Percentiles rank a stretch among this genome's conserved stretches.
Evolutionary conservation across 2,113 vertebrate species (phyloP).

Genomic region (Lagopus muta): DNA sequence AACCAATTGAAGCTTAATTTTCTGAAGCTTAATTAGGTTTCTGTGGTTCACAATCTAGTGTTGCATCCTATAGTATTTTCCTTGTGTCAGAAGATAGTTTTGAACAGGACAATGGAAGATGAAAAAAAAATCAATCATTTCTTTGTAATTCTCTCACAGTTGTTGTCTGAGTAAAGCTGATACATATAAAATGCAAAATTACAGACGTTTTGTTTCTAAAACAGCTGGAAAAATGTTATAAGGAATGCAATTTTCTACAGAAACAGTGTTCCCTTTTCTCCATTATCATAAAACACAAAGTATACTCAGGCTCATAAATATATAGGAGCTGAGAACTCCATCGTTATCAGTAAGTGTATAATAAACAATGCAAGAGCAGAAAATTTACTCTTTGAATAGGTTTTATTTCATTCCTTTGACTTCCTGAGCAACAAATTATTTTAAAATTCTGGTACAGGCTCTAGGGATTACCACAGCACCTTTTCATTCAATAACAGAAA

Average conservation of each 20-base stretch:
- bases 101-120: not conserved
- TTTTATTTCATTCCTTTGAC: not conserved
- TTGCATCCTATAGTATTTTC: not conserved
- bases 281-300: not conserved
- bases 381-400: not conserved
- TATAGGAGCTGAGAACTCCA: not conserved
- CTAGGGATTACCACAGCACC: not conserved
- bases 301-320: not conserved
- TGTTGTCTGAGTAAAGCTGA: not conserved
- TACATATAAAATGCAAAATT: not conserved
- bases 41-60: not conserved
- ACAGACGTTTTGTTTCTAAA: not conserved
- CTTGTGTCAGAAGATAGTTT: not conserved
- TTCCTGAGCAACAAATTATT: not conserved
- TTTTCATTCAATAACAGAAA: not conserved
- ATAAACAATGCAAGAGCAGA: not conserved
- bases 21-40: not conserved
- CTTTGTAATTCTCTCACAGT: not conserved
- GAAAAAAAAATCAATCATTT: not conserved
- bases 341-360: not conserved
- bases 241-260: not conserved
- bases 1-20: not conserved
- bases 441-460: not conserved
- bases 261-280: not conserved
- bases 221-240: accelerated